Evolutionary conservation across 1,140 invertebrate genomes (phyloP).

Genomic region (Lineus longissimus): DNA sequence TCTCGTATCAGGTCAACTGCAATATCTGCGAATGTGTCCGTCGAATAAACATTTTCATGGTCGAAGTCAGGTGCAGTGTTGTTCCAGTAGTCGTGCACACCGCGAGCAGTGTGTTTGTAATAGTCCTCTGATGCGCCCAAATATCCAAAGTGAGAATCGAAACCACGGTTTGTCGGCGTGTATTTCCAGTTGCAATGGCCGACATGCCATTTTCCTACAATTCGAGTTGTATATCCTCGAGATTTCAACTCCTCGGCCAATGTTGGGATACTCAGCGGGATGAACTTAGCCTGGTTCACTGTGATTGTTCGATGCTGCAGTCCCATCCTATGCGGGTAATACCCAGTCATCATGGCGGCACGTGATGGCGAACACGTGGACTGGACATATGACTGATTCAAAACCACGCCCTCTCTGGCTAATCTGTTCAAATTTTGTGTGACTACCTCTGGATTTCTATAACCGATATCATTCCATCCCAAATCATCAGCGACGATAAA

Average conservation of each 20-base stretch:
- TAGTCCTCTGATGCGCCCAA: conserved; percentile 54
- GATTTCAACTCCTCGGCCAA: background rate
- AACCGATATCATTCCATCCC: conserved; percentile 52
- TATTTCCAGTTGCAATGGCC: conserved; percentile 55
- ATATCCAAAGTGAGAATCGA: conserved; percentile 58
- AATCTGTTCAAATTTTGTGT: conserved; percentile 44
- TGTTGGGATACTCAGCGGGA: background rate
- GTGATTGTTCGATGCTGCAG: background rate
- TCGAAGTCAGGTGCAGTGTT: conserved; percentile 10
- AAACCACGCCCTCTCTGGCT: conserved; percentile 38
- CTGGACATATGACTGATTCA: conserved; percentile 45
- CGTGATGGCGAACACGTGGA: conserved; percentile 45
- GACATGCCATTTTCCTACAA: conserved; percentile 54
- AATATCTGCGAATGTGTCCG: conserved; percentile 26
- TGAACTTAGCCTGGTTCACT: background rate
- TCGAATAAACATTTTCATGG: background rate
- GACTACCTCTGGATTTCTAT: conserved; percentile 37
- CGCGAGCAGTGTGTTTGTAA: conserved; percentile 33
- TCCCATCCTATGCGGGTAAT: background rate
- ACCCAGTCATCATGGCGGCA: background rate
- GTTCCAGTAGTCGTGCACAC: conserved; percentile 7
- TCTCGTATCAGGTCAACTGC: conserved; percentile 25
- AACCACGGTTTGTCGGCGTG: conserved; percentile 55
- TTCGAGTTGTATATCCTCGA: background rate
- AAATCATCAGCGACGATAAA: conserved; percentile 19